phyloP scores from a whole-genome alignment of 2,797 vertebrate species.

The Notolabrus celidotus region DNA sequence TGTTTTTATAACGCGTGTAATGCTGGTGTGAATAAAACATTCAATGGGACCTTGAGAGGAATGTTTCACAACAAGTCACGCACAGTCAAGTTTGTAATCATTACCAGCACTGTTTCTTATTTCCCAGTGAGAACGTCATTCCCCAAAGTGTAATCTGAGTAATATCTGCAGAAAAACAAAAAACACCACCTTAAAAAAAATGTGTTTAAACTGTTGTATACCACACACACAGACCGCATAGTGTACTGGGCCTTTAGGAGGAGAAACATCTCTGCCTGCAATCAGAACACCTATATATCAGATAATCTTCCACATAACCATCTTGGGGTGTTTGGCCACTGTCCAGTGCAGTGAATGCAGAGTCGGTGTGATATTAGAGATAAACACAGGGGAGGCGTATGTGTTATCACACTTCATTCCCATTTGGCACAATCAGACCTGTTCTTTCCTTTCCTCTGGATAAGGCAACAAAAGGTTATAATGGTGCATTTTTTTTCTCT shows the following conservation, averaged over 20 bases:
- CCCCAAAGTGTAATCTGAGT: constrained; percentile 5
- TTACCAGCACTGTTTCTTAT: too few species aligned
- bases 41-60: constrained; percentile 31
- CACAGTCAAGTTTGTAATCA: too few species aligned
- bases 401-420: not conserved
- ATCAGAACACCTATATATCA: not conserved
- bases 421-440: not conserved
- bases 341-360: not conserved
- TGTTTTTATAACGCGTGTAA: not conserved
- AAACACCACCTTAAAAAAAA: not conserved
- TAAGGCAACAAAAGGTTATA: not conserved
- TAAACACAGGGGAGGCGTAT: not conserved
- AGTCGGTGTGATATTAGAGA: constrained; percentile 4
- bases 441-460: not conserved
- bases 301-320: not conserved
- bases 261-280: not conserved
- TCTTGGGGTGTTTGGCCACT: not conserved
- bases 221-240: not conserved
- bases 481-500: not conserved
- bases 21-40: constrained; percentile 28
- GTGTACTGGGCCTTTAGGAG: not conserved
- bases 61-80: constrained; percentile 33
- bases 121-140: not conserved
- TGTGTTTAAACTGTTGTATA: not conserved
- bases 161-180: not conserved